Evolutionary conservation across 2,113 vertebrate genomes (phyloP).

Genomic region (Chlorodrepanis virens): DNA sequence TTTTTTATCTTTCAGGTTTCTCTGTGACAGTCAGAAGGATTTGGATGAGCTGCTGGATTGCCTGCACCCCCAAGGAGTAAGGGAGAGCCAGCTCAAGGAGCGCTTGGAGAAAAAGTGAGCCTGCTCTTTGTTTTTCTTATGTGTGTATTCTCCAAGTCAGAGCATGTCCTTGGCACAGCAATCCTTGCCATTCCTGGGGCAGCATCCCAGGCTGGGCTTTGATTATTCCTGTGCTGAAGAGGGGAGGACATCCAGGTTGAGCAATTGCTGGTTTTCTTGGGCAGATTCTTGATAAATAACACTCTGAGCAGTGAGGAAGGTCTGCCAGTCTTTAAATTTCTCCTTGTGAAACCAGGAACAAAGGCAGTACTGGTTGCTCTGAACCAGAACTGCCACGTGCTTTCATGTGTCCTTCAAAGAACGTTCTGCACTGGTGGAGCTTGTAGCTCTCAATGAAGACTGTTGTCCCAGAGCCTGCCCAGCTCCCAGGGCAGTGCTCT

Average conservation of each 20-base stretch:
- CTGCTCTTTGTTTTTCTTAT: background rate
- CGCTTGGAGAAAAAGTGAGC: conserved; percentile 85
- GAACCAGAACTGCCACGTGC: background rate
- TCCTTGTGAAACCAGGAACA: background rate
- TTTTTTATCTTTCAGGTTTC: conserved; percentile 78
- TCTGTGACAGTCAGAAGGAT: conserved; percentile 87
- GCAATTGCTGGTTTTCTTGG: background rate
- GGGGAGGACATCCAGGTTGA: background rate
- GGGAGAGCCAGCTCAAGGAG: conserved; percentile 90
- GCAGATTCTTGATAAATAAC: background rate
- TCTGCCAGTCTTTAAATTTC: background rate
- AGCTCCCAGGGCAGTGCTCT: background rate
- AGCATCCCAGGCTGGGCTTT: background rate
- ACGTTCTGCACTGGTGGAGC: background rate
- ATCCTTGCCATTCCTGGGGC: background rate
- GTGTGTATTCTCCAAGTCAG: background rate
- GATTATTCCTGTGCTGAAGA: background rate
- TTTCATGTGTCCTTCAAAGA: background rate
- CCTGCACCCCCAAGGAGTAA: conserved; percentile 90
- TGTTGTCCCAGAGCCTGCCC: background rate
- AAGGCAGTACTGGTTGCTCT: background rate
- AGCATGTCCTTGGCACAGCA: background rate
- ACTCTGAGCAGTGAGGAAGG: background rate
- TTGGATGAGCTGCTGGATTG: conserved; percentile 88
- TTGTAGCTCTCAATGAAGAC: background rate